Conservation (phyloP, 2,797 vertebrate genomes). For the Podargus strigoides region DNA sequence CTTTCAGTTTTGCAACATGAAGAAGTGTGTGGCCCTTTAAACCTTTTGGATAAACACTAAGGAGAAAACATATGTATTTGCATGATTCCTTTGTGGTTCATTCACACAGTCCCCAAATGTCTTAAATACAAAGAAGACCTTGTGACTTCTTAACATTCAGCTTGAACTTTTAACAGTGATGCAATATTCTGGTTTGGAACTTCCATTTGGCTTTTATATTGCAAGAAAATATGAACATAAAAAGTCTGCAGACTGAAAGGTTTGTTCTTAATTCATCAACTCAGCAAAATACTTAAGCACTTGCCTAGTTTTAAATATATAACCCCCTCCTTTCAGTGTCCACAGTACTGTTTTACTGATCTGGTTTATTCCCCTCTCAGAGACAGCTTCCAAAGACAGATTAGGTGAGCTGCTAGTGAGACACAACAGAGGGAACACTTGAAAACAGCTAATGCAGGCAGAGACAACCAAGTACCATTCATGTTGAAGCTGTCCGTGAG, state of each 20-base stretch:
- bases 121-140: neutral
- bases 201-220: neutral
- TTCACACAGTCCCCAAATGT: neutral
- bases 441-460: neutral
- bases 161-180: neutral
- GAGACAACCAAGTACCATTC: neutral
- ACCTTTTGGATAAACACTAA: slow-evolving; percentile 6
- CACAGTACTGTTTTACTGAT: neutral
- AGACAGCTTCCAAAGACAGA: neutral
- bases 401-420: neutral
- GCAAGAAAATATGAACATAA: neutral
- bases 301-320: neutral
- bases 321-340: neutral
- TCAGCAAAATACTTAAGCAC: neutral
- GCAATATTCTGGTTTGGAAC: neutral
- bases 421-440: neutral
- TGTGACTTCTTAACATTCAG: neutral
- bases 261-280: neutral
- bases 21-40: neutral
- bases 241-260: neutral
- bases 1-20: slow-evolving; percentile 50
- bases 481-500: neutral
- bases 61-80: neutral
- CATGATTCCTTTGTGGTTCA: neutral
- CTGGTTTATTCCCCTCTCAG: neutral